Conservation (phyloP, 2,888 invertebrate genomes). For the Drosophila sordidula region DNA sequence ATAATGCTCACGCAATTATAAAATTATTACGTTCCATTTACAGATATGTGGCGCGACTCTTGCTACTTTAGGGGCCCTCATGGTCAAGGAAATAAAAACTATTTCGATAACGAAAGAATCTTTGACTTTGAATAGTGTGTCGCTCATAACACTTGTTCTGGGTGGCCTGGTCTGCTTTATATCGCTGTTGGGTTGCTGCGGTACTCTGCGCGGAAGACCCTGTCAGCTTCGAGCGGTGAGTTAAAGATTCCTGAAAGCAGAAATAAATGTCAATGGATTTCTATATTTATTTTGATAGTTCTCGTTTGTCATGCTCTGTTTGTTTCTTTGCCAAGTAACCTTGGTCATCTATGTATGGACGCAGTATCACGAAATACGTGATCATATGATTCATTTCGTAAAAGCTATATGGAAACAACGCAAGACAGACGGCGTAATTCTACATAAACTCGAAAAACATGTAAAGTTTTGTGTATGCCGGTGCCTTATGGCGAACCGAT, state of each 20-base stretch:
- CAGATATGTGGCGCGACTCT: constrained; percentile 20
- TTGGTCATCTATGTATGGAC: constrained; percentile 25
- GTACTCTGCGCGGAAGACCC: constrained; percentile 3
- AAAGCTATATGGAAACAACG: not conserved
- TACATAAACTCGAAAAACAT: constrained; percentile 2
- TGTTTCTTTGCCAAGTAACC: constrained; percentile 15
- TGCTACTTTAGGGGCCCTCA: not conserved
- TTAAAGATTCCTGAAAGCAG: not conserved
- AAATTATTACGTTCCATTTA: not conserved
- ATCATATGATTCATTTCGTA: not conserved
- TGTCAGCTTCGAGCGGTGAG: constrained; percentile 15
- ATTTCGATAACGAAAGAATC: not conserved
- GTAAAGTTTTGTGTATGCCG: not conserved
- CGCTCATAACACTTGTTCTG: constrained; percentile 8
- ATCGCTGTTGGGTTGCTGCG: constrained; percentile 28
- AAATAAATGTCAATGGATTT: not conserved
- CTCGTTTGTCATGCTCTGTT: constrained; percentile 19
- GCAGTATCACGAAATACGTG: not conserved
- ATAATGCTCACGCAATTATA: too few species aligned
- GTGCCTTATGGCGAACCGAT: not conserved
- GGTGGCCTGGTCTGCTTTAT: not conserved
- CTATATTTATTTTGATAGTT: constrained; percentile 15
- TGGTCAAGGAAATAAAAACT: constrained; percentile 7
- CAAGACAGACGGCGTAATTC: not conserved
- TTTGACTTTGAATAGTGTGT: not conserved